These are phyloP conservation scores for Thalassarche chlororhynchos DNA, from an alignment of 2,113 vertebrate species.

Conservation along the genomic window DNA sequence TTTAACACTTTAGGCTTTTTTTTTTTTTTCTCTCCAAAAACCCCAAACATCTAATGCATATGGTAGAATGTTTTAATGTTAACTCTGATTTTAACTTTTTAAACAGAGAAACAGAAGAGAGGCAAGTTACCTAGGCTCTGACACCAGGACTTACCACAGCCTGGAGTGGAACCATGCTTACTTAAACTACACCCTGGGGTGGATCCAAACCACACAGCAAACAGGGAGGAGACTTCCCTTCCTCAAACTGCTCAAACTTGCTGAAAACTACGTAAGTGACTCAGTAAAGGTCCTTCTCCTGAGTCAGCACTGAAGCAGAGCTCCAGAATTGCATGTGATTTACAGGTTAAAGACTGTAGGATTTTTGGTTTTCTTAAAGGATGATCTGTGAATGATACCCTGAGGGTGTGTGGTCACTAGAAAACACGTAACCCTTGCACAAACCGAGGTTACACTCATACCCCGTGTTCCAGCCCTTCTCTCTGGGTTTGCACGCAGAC, in stretches of 20 bases:
- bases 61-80: neutral
- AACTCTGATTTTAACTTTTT: neutral
- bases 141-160: neutral
- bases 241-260: neutral
- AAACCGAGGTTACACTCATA: neutral
- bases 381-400: neutral
- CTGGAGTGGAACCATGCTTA: neutral
- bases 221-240: neutral
- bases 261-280: neutral
- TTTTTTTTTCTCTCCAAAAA: too few species aligned
- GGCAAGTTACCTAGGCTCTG: neutral
- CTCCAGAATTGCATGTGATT: neutral
- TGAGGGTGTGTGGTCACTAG: neutral
- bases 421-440: rapidly evolving
- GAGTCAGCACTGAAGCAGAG: neutral
- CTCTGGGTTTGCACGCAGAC: neutral
- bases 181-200: neutral
- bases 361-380: neutral
- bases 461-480: neutral
- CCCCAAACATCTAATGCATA: neutral
- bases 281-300: neutral
- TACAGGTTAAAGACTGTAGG: neutral
- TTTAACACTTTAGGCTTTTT: neutral
- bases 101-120: neutral
- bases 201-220: neutral